Evolutionary conservation across 2,888 invertebrate genomes (phyloP), one percentile per base, ranked within the genome.

Genomic region (Plebejus anna): DNA sequence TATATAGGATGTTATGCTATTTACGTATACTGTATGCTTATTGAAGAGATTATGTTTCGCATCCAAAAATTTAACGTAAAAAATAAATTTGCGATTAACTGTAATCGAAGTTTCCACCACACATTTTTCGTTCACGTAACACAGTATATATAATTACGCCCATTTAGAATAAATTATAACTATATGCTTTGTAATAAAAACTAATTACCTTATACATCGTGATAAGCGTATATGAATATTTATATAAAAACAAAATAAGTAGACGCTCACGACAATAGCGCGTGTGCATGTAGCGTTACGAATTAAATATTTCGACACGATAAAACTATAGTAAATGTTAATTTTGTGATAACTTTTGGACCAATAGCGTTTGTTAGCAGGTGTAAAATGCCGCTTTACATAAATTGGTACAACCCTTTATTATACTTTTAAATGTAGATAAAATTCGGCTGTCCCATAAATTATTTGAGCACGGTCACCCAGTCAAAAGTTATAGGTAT

Each of bases 201-300:
- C 51, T 73, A 73, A 73, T 73, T 73, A 73, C 73, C 73, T 73
- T 73, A 55, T 55, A 73, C 51, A 55, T 73, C 51, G 32, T 32
- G 73, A 73, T 73, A 73, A 73, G 73, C 73, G 55, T 73, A 16
- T 73, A 73, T 55, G 73, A 73, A 73, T 73, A 73, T 73, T 73
- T 73, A 73, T 73, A 73, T 42, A 73, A 73, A 73, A 73, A 55
- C 51, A 51, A 73, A 73, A 73, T 55, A 66, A 66, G 66, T 66
- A 66, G 66, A 66, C 66, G 66, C 13, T 66, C 66, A 66, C 66
- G 66, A 66, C 66, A 66, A 66, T 36, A 66, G 32, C 66, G 32
- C 66, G 66, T 66, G 66, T 66, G 66, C 36, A 66, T 66, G 66
- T 66, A 66, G 32, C 66, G 66, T 66, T 66, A 66, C 66, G 66